phyloP scores from a whole-genome alignment of 2,797 vertebrate species.

The Hemibagrus guttatus region DNA sequence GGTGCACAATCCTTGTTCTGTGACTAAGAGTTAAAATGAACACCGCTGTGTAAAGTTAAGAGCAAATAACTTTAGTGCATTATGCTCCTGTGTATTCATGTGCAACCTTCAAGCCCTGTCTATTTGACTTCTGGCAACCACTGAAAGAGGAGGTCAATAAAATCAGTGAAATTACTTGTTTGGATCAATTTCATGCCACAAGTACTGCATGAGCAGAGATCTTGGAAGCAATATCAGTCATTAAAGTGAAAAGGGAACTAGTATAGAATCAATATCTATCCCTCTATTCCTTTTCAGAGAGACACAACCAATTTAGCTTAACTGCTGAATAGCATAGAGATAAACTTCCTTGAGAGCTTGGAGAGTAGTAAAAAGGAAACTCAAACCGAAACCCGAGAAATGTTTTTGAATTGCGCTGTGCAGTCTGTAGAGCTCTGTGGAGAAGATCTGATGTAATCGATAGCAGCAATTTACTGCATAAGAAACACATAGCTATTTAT shows the following conservation, averaged over 20 bases:
- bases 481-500: neutral
- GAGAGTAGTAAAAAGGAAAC: neutral
- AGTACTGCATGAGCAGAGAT: neutral
- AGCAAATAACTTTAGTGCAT: neutral
- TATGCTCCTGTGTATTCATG: neutral
- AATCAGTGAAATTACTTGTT: slow-evolving; percentile 17
- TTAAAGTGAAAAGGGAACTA: slow-evolving; percentile 39
- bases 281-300: neutral
- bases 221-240: slow-evolving; percentile 33
- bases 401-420: neutral
- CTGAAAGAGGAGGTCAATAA: slow-evolving; percentile 16
- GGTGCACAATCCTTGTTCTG: neutral
- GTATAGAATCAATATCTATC: slow-evolving; percentile 30
- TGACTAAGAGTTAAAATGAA: neutral
- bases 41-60: no score
- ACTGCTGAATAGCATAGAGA: neutral
- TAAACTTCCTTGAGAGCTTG: neutral
- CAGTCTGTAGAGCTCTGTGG: neutral
- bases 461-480: neutral
- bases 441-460: neutral
- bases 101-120: neutral
- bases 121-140: slow-evolving; percentile 25
- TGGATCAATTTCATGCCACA: slow-evolving; percentile 36
- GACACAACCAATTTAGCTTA: slow-evolving; percentile 16
- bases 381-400: neutral